A percentile compares a stretch with the other conserved stretches of the same genome.
These are phyloP conservation scores for Eciton burchellii DNA, from an alignment of 1,140 invertebrate genomes.

Conservation along the genomic window DNA sequence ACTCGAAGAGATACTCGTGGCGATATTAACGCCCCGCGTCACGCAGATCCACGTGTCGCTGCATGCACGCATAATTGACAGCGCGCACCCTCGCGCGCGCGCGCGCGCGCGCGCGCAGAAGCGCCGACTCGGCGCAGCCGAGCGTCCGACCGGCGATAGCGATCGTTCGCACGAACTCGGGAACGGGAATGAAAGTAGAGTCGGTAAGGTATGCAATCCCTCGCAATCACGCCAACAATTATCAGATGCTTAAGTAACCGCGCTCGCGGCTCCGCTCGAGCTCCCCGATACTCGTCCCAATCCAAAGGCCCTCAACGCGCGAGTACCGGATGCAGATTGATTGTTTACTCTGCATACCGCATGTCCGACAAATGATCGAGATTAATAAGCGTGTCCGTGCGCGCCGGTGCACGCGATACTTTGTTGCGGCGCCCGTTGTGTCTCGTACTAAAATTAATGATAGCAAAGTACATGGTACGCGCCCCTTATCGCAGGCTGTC, in stretches of 20 bases:
- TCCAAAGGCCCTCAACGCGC: background rate
- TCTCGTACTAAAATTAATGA: no score
- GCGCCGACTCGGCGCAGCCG: no score
- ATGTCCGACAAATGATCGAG: background rate
- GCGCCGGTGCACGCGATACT: background rate
- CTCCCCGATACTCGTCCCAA: slow-evolving; percentile 4
- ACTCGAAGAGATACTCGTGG: slow-evolving; percentile 36
- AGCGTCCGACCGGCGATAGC: slow-evolving; percentile 34
- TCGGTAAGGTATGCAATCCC: slow-evolving; percentile 10
- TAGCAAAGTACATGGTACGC: no score
- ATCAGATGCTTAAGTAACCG: slow-evolving; percentile 57
- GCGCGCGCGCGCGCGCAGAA: background rate
- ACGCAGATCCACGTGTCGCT: background rate
- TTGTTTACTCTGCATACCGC: background rate
- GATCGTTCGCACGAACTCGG: slow-evolving; percentile 33
- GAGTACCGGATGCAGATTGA: background rate
- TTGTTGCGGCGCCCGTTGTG: no score
- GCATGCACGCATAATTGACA: slow-evolving; percentile 13
- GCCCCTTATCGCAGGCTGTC: no score
- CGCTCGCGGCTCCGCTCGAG: background rate
- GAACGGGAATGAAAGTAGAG: slow-evolving; percentile 44
- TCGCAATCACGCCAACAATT: slow-evolving; percentile 52
- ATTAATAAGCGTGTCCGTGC: background rate
- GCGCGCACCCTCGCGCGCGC: background rate
- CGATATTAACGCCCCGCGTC: slow-evolving; percentile 30